A percentile compares a stretch with the other conserved stretches of the same genome.
Evolutionary conservation across 1,140 invertebrate genomes (phyloP).

Genomic region (Cydia splendana): DNA sequence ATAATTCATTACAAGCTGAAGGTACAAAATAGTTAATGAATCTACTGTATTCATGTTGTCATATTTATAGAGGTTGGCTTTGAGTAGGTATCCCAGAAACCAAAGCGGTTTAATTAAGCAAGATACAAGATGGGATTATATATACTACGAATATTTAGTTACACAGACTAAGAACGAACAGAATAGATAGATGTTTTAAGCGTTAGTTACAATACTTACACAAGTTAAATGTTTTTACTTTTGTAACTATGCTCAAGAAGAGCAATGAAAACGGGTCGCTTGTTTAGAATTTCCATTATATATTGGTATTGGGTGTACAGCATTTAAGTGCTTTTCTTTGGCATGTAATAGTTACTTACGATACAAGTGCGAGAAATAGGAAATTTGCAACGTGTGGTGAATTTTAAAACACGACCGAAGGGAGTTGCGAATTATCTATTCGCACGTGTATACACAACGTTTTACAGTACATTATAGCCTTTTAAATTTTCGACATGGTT

Average conservation of each 20-base stretch:
- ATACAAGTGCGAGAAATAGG: too few species aligned
- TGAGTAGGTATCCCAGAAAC: constrained; percentile 1
- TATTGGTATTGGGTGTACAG: too few species aligned
- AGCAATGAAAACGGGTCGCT: background rate
- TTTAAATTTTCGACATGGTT: too few species aligned
- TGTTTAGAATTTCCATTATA: too few species aligned
- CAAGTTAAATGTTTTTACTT: background rate
- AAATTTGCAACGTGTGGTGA: too few species aligned
- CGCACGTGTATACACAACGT: too few species aligned
- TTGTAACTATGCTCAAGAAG: background rate
- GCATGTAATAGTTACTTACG: too few species aligned
- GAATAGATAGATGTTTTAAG: background rate
- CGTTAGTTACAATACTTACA: background rate
- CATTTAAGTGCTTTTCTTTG: too few species aligned
- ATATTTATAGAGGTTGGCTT: constrained; percentile 9
- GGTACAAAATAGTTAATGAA: constrained; percentile 7
- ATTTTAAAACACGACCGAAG: too few species aligned
- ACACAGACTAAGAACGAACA: background rate
- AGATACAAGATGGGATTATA: constrained; percentile 19
- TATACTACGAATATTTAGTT: background rate
- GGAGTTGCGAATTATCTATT: too few species aligned
- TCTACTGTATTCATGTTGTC: background rate
- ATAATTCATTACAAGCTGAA: background rate
- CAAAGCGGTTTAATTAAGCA: constrained; percentile 28
- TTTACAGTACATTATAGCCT: too few species aligned